phyloP scores from a whole-genome alignment of 1,140 invertebrate species.

The Venustaconcha ellipsiformis region DNA sequence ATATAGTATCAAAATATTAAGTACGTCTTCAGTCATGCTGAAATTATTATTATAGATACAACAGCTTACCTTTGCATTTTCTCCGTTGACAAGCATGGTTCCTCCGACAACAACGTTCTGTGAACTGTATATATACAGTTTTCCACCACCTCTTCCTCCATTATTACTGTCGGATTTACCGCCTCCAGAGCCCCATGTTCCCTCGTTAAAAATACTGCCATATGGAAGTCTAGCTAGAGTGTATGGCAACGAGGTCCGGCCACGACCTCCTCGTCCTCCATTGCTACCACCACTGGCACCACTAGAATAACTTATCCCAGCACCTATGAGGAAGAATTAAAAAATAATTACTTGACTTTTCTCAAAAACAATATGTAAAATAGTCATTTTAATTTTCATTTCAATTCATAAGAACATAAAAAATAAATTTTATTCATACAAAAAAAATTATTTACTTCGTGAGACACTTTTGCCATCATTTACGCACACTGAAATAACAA shows the following conservation, averaged over 20 bases:
- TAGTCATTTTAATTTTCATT: too few species aligned
- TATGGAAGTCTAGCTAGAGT: conserved; percentile 36
- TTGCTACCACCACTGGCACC: conserved; percentile 53
- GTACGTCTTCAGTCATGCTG: too few species aligned
- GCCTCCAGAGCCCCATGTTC: conserved; percentile 56
- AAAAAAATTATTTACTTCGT: too few species aligned
- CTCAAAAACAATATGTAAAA: too few species aligned
- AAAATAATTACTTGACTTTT: too few species aligned
- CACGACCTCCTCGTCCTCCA: conserved; percentile 46
- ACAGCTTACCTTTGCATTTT: conserved; percentile 30
- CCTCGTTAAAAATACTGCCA: conserved; percentile 44
- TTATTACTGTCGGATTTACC: conserved; percentile 30
- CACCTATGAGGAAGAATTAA: conserved; percentile 17
- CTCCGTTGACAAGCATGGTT: conserved; percentile 35
- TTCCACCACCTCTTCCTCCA: conserved; percentile 56
- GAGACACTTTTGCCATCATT: too few species aligned
- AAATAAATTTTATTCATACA: too few species aligned
- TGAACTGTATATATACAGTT: conserved; percentile 31
- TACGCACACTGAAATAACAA: too few species aligned
- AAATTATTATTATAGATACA: too few species aligned
- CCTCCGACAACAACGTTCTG: conserved; percentile 33
- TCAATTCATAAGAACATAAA: too few species aligned
- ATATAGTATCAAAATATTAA: too few species aligned
- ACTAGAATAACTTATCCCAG: conserved; percentile 25
- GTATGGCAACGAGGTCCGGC: background rate